Conservation (phyloP, 2,113 vertebrate species). For the Prunella fulvescens region DNA sequence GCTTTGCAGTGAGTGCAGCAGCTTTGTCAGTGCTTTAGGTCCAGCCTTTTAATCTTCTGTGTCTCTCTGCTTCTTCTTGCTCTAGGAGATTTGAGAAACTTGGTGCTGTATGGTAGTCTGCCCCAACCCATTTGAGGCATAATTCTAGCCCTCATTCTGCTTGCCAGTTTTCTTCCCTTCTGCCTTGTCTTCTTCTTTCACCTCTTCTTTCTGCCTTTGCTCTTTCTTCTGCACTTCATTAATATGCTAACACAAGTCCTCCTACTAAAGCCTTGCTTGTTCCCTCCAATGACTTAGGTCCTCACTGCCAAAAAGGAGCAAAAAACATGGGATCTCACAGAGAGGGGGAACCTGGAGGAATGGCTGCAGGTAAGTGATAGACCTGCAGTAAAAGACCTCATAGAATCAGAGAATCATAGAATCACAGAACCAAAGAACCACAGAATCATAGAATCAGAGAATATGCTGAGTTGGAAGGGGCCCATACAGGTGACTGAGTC, state of each 20-base stretch:
- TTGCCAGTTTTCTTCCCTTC: not conserved
- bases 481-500: not conserved
- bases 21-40: not conserved
- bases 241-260: not conserved
- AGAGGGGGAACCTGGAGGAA: not conserved
- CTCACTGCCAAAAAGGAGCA: not conserved
- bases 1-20: not conserved
- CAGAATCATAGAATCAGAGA: not conserved
- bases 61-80: not conserved
- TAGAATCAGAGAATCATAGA: not conserved
- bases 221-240: not conserved
- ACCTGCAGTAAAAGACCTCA: not conserved
- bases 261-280: not conserved
- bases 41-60: not conserved
- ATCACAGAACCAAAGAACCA: not conserved
- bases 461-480: not conserved
- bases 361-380: not conserved
- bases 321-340: not conserved
- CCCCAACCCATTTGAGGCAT: not conserved
- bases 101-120: not conserved
- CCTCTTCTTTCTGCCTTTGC: not conserved
- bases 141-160: not conserved
- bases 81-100: not conserved
- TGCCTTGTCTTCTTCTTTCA: not conserved
- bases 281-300: not conserved